phyloP scores from a whole-genome alignment of 2,888 invertebrate species.

The Aspidiotus destructor region DNA sequence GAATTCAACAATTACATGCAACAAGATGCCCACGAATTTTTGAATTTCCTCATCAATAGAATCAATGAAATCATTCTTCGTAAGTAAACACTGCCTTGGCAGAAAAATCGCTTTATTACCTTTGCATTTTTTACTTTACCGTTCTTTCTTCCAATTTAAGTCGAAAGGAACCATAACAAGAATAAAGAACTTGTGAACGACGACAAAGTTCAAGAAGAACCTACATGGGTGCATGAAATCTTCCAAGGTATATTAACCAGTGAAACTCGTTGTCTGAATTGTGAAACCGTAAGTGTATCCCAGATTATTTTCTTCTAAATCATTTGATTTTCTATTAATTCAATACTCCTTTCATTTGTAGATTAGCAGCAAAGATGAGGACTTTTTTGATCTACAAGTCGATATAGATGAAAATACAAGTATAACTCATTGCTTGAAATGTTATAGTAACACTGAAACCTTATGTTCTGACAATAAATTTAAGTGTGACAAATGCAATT shows the following conservation, averaged over 20 bases:
- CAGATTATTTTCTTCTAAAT: neutral
- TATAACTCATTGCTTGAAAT: constrained; percentile 93
- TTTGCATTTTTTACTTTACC: neutral
- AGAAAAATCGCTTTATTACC: neutral
- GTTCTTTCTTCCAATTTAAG: constrained; percentile 9
- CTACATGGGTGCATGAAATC: constrained; percentile 99
- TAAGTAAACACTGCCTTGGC: constrained; percentile 44
- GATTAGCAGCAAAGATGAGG: constrained; percentile 95
- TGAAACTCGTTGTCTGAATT: constrained; percentile 97
- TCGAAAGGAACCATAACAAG: constrained; percentile 33
- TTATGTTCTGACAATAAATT: constrained; percentile 99
- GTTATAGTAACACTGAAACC: constrained; percentile 97
- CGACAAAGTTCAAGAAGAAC: constrained; percentile 51
- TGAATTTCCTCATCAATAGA: constrained; percentile 97
- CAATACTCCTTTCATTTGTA: constrained; percentile 38
- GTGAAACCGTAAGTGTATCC: constrained; percentile 71
- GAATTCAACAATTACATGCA: constrained; percentile 99
- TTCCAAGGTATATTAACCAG: constrained; percentile 99
- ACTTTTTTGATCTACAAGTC: constrained; percentile 97
- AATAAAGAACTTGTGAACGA: constrained; percentile 50
- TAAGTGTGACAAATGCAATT: constrained; percentile 98
- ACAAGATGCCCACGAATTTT: constrained; percentile 99
- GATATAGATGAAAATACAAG: constrained; percentile 99
- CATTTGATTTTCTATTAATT: neutral
- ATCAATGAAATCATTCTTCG: constrained; percentile 96